Evolutionary conservation across 1,140 invertebrate species (phyloP), one percentile per base, ranked within the genome.

Genomic region (Drosophila kohkoa): DNA sequence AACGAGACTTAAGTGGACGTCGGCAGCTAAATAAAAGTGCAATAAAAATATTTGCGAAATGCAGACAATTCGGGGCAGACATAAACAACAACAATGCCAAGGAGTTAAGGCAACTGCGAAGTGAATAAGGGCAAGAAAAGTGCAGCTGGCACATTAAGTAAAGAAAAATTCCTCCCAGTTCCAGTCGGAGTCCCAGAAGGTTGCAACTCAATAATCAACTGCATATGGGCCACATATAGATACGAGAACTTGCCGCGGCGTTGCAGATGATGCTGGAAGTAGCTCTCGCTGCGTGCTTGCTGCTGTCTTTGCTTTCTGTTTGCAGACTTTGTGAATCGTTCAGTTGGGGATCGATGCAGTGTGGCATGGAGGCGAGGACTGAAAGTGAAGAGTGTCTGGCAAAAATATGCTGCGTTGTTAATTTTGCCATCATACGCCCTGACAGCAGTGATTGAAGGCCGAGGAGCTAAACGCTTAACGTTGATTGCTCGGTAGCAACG

Each of bases 21-120:
- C 75, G 76, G 64, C 66, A 76, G 72, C 82, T 88, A 82, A 87
- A 87, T 88, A 80, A 88, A 86, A 82, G 83, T 41, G 72, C 73
- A 87, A 87, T 88, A 87, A 87, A 88, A 77, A 74, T 80, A 88
- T 87, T 83, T 80, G 72, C 73, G 63, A 55, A 77, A 16, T 15
- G 52, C 48, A 75, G 48, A 66, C 67, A 75, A 11, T 32, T 35
- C 38, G 49, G 51, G 49, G 38, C 58, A 64, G 79, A 71, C 75
- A 66, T 67, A 79, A 54, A 51, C 15, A 55, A 64, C 49, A 68
- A 73, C 67, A 81, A 63, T 51, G 45, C 35, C 7, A 32, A 6
- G 16, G 32, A 25, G 15, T n/a, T 11, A 15, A 51, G 16, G 58
- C 15, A 41, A 67, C 38, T 20, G 62, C n/a, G 25, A 66, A 62